Base-by-base conservation (phyloP, 2,888 invertebrate species). In the Rotaria socialis region DNA sequence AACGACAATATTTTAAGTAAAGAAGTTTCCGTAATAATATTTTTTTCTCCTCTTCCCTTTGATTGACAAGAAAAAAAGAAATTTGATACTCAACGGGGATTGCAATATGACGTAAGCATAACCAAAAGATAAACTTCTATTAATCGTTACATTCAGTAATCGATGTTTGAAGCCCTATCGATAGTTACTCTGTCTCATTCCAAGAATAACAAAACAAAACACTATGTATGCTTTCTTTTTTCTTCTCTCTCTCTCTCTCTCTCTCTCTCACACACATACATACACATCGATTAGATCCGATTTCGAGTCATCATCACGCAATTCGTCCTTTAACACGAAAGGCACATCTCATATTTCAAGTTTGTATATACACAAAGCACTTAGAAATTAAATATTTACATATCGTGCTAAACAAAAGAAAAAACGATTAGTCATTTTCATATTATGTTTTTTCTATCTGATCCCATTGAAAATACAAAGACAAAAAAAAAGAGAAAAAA, bases 381-480 rank as follows among this genome's bases (percentile, higher is more conserved):
- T 60, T 60, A 60, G 58, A 60, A 60, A 60, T 60, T 60, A 60
- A 60, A 60, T 60, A 60, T 60, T 60, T 60, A 60, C 58, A 60
- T 60, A 60, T 60, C 58, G 58, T 60, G 58, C 58, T 60, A 60
- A 60, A 60, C 58, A 60, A 60, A 60, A 60, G 58, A 60, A n/a
- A 60, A 60, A 60, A 60, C 27, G 58, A 60, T 60, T 60, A 60
- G 58, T 60, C 58, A 60, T 60, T 60, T 60, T 60, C 58, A 14
- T 60, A n/a, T 60, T n/a, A 60, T 24, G 52, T 58, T 58, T 60
- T 60, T 27, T 67, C 14, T 67, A 67, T 67, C 67, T 67, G 67
- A 67, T 67, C 67, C 67, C 67, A 67, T 67, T 67, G 67, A 67
- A 67, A 67, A 67, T 67, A 67, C 67, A 67, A 67, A 67, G 67